Evolutionary conservation across 2,888 invertebrate species (phyloP), one percentile per base, ranked within the genome.

Genomic region (Agrenia bidenticulata): DNA sequence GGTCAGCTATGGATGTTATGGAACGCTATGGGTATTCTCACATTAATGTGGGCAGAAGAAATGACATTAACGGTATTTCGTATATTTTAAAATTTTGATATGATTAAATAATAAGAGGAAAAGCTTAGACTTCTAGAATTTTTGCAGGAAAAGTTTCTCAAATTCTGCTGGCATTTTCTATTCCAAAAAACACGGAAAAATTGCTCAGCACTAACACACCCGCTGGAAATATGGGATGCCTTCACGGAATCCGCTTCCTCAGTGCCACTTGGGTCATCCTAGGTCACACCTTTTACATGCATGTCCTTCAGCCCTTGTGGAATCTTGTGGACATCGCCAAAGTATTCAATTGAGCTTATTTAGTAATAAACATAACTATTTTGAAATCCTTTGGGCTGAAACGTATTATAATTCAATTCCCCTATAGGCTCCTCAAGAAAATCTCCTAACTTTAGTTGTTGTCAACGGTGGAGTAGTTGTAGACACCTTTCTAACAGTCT

Each of bases 261-360:
- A 81, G 83, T 19, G 84, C 86, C 83, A 72, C 82, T 27, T 85
- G 85, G 84, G 83, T 86, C 21, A 81, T 85, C 51, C 77, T 82
- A 65, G 82, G 82, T 1, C 85, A 86, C 72, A 80, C 82, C 23
- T 74, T 70, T 66, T 55, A 67, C 1, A 66, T 70, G 61, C 62
- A 62, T 1, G 42, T 63, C 21, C 63, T 67, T 11, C 72, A 63
- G 42, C 66, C 69, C 1, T 24, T 68, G 5, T 73, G 73, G 73
- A 70, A 70, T 60, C 57, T 70, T 39, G 68, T 70, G 1, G 72
- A 70, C 13, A 58, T 57, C 7, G 64, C 45, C 37, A n/a, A 55
- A 21, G 67, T 67, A 61, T 15, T 51, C 27, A 26, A 53, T n/a
- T 50, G 1, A 32, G 32, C 11, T 11, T 32, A 11, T 32, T 32